Evolutionary conservation across 2,888 invertebrate genomes (phyloP).

Genomic region (Crepidodera aurea): DNA sequence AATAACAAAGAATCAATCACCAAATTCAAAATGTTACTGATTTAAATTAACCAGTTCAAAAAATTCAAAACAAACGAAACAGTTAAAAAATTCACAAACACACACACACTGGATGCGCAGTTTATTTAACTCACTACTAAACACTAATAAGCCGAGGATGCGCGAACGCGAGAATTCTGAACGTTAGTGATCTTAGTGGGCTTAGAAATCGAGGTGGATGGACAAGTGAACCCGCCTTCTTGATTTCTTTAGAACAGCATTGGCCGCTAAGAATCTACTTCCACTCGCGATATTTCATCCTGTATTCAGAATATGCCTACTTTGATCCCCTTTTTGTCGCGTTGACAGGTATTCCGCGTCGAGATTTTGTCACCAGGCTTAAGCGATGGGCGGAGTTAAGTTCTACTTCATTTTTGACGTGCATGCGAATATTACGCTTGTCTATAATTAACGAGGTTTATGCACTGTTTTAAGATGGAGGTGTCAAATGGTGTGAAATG

Average conservation of each 20-base stretch:
- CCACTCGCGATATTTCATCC: constrained; percentile 44
- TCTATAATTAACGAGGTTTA: constrained; percentile 4
- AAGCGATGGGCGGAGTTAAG: constrained; percentile 27
- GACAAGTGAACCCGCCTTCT: constrained; percentile 50
- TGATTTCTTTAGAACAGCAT: constrained; percentile 47
- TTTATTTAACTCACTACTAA: background rate
- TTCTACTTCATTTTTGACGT: constrained; percentile 16
- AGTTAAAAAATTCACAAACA: background rate
- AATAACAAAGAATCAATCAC: background rate
- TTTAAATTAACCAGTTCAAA: background rate
- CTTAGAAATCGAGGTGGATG: constrained; percentile 46
- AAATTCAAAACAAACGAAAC: background rate
- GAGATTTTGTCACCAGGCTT: constrained; percentile 43
- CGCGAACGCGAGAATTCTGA: constrained; percentile 41
- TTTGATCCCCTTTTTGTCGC: constrained; percentile 36
- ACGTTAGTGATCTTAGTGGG: constrained; percentile 42
- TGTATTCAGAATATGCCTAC: constrained; percentile 24
- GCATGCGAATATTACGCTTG: background rate
- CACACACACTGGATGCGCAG: constrained; percentile 4
- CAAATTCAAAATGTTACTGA: background rate
- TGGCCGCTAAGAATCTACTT: constrained; percentile 51
- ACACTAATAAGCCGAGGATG: constrained; percentile 33
- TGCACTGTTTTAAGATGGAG: background rate
- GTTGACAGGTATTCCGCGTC: constrained; percentile 41
- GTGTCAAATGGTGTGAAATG: background rate